phyloP scores from a whole-genome alignment of 2,113 vertebrate genomes.

The Toxostoma redivivum region DNA sequence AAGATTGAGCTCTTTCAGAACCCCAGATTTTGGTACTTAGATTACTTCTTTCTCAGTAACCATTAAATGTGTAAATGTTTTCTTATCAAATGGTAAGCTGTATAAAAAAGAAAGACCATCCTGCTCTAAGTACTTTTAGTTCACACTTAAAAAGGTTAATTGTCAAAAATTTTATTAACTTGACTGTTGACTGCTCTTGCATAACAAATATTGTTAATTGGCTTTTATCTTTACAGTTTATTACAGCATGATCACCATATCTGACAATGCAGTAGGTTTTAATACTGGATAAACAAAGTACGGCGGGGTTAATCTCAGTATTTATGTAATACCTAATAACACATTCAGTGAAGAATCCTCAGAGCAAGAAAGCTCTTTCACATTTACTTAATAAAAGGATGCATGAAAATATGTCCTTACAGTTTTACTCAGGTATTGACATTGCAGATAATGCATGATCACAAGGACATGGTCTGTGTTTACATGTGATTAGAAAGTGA shows the following conservation, averaged over 20 bases:
- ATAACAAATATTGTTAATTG: neutral
- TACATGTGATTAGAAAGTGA: neutral
- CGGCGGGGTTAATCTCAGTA: neutral
- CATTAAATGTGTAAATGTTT: neutral
- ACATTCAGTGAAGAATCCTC: neutral
- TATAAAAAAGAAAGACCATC: neutral
- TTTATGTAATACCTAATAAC: neutral
- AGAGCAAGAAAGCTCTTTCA: neutral
- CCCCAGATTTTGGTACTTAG: neutral
- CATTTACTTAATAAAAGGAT: neutral
- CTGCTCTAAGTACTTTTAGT: neutral
- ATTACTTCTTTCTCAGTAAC: neutral
- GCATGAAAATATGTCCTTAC: neutral
- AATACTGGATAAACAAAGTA: neutral
- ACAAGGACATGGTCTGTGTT: neutral
- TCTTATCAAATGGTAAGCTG: neutral
- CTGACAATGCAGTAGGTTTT: neutral
- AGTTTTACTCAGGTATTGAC: neutral
- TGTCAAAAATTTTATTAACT: neutral
- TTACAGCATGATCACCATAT: neutral
- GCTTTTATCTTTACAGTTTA: neutral
- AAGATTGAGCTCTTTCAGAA: neutral
- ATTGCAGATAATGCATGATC: neutral
- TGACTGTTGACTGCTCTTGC: neutral
- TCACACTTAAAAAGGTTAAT: neutral